Base-by-base conservation (phyloP, 2,797 vertebrate species). In the Columba guinea region DNA sequence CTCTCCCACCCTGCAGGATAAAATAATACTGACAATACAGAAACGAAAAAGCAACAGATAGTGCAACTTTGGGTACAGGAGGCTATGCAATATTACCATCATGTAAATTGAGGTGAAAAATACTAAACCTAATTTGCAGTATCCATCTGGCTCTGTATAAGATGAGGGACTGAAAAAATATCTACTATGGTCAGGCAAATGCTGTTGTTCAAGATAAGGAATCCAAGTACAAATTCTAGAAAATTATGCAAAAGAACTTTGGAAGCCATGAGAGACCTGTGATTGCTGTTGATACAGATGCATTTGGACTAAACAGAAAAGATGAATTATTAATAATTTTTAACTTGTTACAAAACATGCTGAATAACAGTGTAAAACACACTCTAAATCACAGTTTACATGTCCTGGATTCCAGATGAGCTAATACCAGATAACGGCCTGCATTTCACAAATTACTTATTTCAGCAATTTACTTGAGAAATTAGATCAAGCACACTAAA, bases 391-490 rank as follows among this genome's bases (percentile, higher is more conserved):
- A 84, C 60, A 74, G 51, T 90, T 94, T 87, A 58, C 32, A 90
- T 35, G 60, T 49, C 51, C 84, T 84, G 89, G 89, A 95, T 96
- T 96, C 89, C 58, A 37, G 91, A 96, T 95, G 91, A 95, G 63
- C 90, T 93, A 96, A 94, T 78, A 92, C 49, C 58, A 94, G 93
- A 88, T 94, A 96, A 94, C 41, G 2, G 91, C 44, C 88, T 79
- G 89, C 82, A 65, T 94, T 95, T 95, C 6, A 11, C 71, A 91
- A 95, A 93, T 65, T 0, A 95, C 80, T 93, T 91, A 71, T 94
- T 96, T 79, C 60, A 87, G 93, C 80, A 94, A 92, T 95, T 96
- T 94, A 32, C 62, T 81, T 92, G 88, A 96, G 90, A 91, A 96
- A 96, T 95, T 91, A 94, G 82, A 94, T 85, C 55, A 84, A 91